Evolutionary conservation across 2,888 invertebrate genomes (phyloP).

Genomic region (Scelioninae gen. 2): DNA sequence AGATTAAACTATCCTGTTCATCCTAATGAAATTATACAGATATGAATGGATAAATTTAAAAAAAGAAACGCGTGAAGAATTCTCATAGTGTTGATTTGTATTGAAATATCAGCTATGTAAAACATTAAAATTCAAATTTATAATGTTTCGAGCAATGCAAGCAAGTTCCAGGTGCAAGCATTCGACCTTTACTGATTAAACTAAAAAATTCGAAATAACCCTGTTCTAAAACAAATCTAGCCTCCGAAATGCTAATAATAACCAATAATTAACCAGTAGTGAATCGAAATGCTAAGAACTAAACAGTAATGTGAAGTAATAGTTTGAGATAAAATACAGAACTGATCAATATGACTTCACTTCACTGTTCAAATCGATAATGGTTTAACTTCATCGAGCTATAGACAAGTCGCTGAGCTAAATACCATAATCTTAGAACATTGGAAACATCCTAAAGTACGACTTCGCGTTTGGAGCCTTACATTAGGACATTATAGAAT

Average conservation of each 20-base stretch:
- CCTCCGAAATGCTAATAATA: slow-evolving; percentile 48
- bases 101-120: slow-evolving; percentile 17
- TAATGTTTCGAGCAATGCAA: slow-evolving; percentile 52
- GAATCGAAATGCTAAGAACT: slow-evolving; percentile 44
- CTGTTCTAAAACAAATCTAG: slow-evolving; percentile 50
- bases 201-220: slow-evolving; percentile 42
- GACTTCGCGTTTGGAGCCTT: slow-evolving; percentile 34
- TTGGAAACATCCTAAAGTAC: slow-evolving; percentile 41
- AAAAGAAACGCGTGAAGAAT: too few relatives aligned
- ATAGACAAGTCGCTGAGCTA: slow-evolving; percentile 41
- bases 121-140: slow-evolving; percentile 31
- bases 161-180: slow-evolving; percentile 36
- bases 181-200: slow-evolving; percentile 52
- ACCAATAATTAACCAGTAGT: slow-evolving; percentile 45
- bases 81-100: slow-evolving; percentile 33
- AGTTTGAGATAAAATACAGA: slow-evolving; percentile 8
- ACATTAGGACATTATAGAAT: slow-evolving; percentile 37
- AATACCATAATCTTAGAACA: slow-evolving; percentile 34
- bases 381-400: slow-evolving; percentile 38
- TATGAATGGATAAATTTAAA: too few relatives aligned
- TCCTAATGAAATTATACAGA: not conserved
- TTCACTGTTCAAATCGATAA: slow-evolving; percentile 36
- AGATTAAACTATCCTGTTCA: not conserved
- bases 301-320: slow-evolving; percentile 52
- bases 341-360: slow-evolving; percentile 24